Evolutionary conservation across 2,797 vertebrate species (phyloP), one percentile per base, ranked within the genome.

Genomic region (Oryzias sinensis): DNA sequence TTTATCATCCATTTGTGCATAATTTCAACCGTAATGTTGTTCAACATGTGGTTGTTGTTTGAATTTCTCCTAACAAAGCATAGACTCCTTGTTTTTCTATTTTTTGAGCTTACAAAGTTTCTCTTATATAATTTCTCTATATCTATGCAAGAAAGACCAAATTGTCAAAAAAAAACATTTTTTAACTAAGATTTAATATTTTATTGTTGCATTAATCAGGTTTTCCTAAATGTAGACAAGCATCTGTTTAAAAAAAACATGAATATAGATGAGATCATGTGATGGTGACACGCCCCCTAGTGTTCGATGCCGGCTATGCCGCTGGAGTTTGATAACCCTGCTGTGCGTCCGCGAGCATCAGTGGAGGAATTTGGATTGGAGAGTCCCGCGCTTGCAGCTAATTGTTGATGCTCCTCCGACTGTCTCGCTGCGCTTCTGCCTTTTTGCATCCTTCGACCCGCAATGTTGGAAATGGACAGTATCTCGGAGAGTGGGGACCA

Each of bases 271-370:
- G 43, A 16, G 40, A 56, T 56, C 65, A 70, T 77, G 77, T 55
- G 70, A 66, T 67, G 74, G 75, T 50, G 55, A 74, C 79, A 85
- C 89, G 89, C 92, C 92, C 89, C 84, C 92, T 92, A 71, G 84
- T 78, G 91, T 77, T 24, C 51, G 16, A 25, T 56, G 45, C 43
- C 48, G 47, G 81, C 69, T 79, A 76, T 51, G 55, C 72, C 68
- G 62, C 54, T 27, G 62, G 76, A 85, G 77, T 85, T 85, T 76
- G 82, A 77, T 84, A 82, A 82, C 83, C 84, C 87, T 79, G 80
- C 80, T 65, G 72, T 72, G 72, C 81, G 84, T 80, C 82, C 74
- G 59, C 65, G 72, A 87, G 84, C 86, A 75, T 74, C 85, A 80
- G 85, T 87, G 81, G 56, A 82, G 90, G 90, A 90, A 92, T 92